A percentile compares a stretch with the other conserved stretches of the same genome.
Conservation (phyloP, 35 echinoderm and acorn worm genomes). For the Patiria miniata region DNA sequence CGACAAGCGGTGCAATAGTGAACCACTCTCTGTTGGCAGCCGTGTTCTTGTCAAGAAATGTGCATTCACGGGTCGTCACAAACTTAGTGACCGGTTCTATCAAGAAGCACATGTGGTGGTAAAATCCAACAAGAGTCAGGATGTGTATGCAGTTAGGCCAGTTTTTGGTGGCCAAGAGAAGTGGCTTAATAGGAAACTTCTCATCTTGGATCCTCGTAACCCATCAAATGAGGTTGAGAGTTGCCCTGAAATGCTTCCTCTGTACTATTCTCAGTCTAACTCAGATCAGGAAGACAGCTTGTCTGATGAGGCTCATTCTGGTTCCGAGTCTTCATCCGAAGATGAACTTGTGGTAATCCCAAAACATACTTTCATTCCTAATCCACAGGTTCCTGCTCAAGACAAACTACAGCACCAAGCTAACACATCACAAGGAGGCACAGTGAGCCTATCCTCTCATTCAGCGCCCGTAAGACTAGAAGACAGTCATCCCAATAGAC, state of each 20-base stretch:
- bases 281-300: neutral
- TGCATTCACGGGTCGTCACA: constrained; percentile 27
- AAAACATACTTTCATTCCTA: neutral
- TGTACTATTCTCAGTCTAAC: neutral
- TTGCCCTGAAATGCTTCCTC: neutral
- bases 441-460: neutral
- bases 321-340: neutral
- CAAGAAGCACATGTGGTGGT: constrained; percentile 20
- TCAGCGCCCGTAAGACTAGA: neutral
- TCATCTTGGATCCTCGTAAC: constrained; percentile 21
- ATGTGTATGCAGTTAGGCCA: constrained; percentile 19
- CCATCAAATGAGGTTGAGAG: neutral
- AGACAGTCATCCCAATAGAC: neutral
- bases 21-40: neutral
- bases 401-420: neutral
- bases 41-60: constrained; percentile 29
- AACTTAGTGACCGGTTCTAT: constrained; percentile 27
- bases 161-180: neutral
- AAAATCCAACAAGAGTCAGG: neutral
- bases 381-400: neutral
- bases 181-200: constrained; percentile 25
- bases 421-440: neutral
- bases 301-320: neutral
- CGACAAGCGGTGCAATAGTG: neutral
- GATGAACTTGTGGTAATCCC: neutral